phyloP scores from a whole-genome alignment of 2,797 vertebrate species.

The Danio choprae region DNA sequence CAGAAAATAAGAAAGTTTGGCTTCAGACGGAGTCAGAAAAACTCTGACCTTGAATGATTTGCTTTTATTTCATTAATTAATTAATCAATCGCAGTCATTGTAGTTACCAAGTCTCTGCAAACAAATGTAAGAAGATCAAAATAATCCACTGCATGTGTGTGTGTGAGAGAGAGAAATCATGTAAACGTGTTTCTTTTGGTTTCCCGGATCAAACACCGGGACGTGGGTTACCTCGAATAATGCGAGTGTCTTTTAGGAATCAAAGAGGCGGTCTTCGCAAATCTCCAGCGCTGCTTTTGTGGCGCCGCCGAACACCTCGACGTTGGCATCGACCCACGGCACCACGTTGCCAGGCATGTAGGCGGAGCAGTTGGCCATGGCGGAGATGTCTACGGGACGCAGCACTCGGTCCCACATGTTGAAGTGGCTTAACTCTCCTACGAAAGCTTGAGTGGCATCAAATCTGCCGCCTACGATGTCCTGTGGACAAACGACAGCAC shows the following conservation, averaged over 20 bases:
- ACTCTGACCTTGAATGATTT: slow-evolving; percentile 45
- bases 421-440: slow-evolving; percentile 98
- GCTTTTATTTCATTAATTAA: not conserved
- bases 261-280: slow-evolving; percentile 92
- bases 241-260: slow-evolving; percentile 82
- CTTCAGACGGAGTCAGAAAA: slow-evolving; percentile 22
- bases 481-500: slow-evolving; percentile 68
- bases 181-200: slow-evolving; percentile 56
- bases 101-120: slow-evolving; percentile 32
- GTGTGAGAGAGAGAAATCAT: slow-evolving; percentile 4
- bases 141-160: slow-evolving; percentile 33
- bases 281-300: slow-evolving; percentile 93
- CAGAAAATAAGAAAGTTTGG: slow-evolving; percentile 42
- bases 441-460: slow-evolving; percentile 97
- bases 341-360: slow-evolving; percentile 98
- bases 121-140: slow-evolving; percentile 24
- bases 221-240: slow-evolving; percentile 50
- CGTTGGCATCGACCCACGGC: slow-evolving; percentile 93
- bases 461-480: slow-evolving; percentile 95
- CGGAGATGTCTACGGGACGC: slow-evolving; percentile 88
- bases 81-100: slow-evolving; percentile 38
- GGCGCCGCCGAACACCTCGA: slow-evolving; percentile 94
- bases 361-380: slow-evolving; percentile 94
- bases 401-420: slow-evolving; percentile 99
- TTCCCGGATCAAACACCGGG: slow-evolving; percentile 60